Base-by-base conservation (phyloP, 2,797 vertebrate genomes). In the Hylomyscus alleni region DNA sequence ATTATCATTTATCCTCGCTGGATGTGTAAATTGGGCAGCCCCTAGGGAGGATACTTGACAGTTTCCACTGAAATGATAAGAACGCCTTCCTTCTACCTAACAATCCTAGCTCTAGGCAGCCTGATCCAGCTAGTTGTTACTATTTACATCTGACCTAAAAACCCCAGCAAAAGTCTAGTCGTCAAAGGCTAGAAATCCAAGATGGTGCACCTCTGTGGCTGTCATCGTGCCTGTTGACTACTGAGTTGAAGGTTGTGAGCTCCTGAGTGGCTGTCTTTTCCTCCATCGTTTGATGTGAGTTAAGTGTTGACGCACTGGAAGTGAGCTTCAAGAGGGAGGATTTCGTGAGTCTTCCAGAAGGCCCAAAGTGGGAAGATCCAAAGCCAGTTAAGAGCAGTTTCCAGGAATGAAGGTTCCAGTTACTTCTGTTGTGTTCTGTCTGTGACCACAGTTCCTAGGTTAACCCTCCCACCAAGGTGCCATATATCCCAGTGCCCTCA, bases 281-380 rank as follows among this genome's bases (percentile, higher is more conserved):
- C 17, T 1, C 2, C 4, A 31, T 34, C 11, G 86, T 17, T 89
- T 76, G 44, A 3, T 3, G 81, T 44, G 65, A 31, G 44, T 40
- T 83, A 17, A 73, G 47, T 90, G 92, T 88, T 37, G 19, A 58
- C 31, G 37, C 15, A 2, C 90, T 13, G 20, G 29, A 24, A 24
- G 5, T 69, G 34, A 14, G 4, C 72, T 92, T 47, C 44, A 60
- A 86, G 17, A n/a, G 15, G 40, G 12, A n/a, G 44, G 15, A 3
- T 78, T 62, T 90, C 37, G 37, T 83, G 26, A 89, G 56, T 76
- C 26, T 83, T 95, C 31, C 62, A 56, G 89, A 87, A 78, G 26
- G 14, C 11, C 13, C 19, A 34, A 44, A 47, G 50, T 34, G 13
- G 13, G 1, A 89, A 94, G 29, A 90, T 19, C 40, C 31, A 58